These are phyloP conservation scores for Tipula confusa DNA, from an alignment of 2,888 invertebrate genomes.

Conservation along the genomic window DNA sequence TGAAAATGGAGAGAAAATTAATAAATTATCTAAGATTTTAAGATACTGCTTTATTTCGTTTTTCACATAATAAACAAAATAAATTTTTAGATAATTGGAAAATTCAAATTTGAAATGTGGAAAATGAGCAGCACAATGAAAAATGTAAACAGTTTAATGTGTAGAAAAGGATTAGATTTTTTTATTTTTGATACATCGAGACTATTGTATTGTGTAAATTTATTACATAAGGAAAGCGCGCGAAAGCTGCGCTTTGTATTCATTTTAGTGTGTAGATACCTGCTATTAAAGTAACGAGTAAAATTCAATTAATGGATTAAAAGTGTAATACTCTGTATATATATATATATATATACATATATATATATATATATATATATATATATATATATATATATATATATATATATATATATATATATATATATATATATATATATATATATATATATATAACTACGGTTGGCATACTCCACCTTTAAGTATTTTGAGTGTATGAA, in stretches of 20 bases:
- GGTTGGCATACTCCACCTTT: not conserved
- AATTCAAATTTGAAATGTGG: not conserved
- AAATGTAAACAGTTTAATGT: not conserved
- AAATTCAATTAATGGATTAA: not conserved
- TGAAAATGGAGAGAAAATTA: not conserved
- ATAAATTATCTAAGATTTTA: constrained; percentile 25
- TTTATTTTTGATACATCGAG: not conserved
- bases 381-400: no score
- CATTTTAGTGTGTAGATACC: not conserved
- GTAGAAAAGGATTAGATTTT: not conserved
- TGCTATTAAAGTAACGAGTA: not conserved
- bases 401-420: no score
- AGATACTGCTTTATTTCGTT: not conserved
- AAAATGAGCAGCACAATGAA: not conserved
- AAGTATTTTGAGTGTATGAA: not conserved
- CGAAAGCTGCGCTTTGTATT: not conserved
- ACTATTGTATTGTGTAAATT: not conserved
- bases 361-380: no score
- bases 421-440: no score
- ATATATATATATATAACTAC: not conserved
- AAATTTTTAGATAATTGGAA: not conserved
- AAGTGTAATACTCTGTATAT: not conserved
- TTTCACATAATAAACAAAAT: not conserved
- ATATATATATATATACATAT: not conserved
- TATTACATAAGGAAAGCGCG: not conserved